These are phyloP conservation scores for Pangasius krempfi DNA, from an alignment of 2,797 vertebrate genomes.

Conservation along the genomic window DNA sequence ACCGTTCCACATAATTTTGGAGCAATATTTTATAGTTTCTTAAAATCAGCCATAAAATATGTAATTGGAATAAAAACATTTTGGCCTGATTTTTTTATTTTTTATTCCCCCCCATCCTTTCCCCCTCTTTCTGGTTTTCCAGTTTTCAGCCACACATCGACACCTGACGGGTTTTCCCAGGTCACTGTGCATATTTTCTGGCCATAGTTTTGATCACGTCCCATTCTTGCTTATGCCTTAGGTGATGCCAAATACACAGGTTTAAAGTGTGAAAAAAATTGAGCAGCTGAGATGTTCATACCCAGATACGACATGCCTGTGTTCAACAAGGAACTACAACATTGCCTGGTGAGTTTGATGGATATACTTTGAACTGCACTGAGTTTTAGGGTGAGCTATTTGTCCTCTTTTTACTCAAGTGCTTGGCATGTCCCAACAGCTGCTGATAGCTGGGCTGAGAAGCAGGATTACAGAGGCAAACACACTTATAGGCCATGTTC, in stretches of 20 bases:
- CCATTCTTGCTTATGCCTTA: neutral
- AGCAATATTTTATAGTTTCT: no score
- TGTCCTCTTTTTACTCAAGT: neutral
- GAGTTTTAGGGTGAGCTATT: neutral
- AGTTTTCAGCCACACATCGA: neutral
- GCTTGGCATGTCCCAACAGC: slow-evolving; percentile 3
- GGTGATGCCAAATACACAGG: neutral
- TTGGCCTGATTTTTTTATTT: no score
- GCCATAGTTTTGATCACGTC: neutral
- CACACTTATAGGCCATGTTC: neutral
- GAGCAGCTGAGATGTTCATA: neutral
- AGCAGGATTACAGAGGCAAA: neutral
- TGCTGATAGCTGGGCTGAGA: neutral
- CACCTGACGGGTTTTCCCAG: neutral
- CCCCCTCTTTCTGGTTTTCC: neutral
- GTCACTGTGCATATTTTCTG: neutral
- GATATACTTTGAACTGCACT: neutral
- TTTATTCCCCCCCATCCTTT: no score
- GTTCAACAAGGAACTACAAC: neutral
- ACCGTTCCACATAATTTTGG: no score
- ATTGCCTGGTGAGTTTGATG: neutral
- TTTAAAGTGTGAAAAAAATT: neutral
- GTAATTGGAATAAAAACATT: no score
- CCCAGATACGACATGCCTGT: neutral
- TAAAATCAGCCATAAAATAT: no score